These are phyloP conservation scores for Diceros bicornis DNA, from an alignment of 2,797 vertebrate genomes.

Conservation along the genomic window DNA sequence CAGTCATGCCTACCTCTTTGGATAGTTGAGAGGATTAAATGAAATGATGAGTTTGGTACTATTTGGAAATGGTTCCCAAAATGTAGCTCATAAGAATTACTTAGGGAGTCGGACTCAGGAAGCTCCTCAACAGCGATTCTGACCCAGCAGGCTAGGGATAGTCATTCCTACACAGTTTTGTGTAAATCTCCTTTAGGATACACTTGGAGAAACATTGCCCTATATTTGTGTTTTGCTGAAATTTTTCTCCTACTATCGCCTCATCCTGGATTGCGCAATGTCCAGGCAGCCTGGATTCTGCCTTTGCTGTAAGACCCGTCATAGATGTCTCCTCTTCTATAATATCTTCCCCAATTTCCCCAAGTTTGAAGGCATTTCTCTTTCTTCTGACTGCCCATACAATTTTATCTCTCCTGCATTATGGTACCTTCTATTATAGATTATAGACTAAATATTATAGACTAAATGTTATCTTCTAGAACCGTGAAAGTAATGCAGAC, in stretches of 20 bases:
- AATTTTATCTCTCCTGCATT: neutral
- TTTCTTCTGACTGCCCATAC: neutral
- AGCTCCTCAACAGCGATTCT: neutral
- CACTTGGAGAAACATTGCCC: neutral
- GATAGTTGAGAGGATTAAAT: neutral
- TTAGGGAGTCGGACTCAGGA: neutral
- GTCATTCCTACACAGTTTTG: neutral
- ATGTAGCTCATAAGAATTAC: neutral
- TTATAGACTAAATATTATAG: neutral
- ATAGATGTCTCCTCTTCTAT: neutral
- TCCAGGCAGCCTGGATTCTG: too few species aligned
- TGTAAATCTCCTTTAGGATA: neutral
- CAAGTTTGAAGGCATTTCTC: neutral
- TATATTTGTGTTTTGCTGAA: neutral
- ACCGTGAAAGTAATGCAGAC: neutral
- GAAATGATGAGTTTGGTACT: neutral
- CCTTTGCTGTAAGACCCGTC: neutral
- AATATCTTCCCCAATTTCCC: neutral
- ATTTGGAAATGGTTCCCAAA: neutral
- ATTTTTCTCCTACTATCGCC: neutral
- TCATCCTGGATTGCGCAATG: neutral
- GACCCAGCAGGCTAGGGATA: neutral
- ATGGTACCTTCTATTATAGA: neutral
- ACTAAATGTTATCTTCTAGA: neutral
- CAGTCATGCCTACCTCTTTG: neutral